Base-by-base conservation (phyloP, 2,888 invertebrate species). In the Latheticus oryzae region DNA sequence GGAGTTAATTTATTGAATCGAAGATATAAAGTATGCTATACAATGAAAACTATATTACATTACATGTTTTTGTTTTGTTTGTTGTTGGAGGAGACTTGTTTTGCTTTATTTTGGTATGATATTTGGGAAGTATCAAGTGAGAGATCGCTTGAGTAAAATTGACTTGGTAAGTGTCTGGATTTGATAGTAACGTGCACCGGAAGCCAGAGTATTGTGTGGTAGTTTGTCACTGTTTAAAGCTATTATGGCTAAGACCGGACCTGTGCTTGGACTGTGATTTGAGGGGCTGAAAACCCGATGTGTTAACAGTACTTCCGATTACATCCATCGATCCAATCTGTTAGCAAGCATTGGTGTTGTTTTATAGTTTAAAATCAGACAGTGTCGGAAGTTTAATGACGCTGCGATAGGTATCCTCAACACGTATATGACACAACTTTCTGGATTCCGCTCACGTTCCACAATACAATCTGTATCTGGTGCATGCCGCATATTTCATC, bases 381-480 rank as follows among this genome's bases (percentile, higher is more conserved):
- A 32, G 16, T 42, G 50, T 50, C 42, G 48, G 35, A 52, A 57
- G 52, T 58, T 52, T 58, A 58, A 58, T 54, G 48, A 54, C 48
- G 43, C 23, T 32, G 30, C 58, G 24, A 58, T 58, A 58, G 58
- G 58, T 58, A 54, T 58, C 33, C 58, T 48, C 42, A 13, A 54
- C 59, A 59, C 55, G 59, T 59, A 54, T 48, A 38, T 32, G 38
- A 23, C 13, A 55, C 26, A 33, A 26, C 13, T 7, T 21, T 19
- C n/a, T 23, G 24, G 17, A 59, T 54, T 59, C 59, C 12, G n/a
- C 16, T 55, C 59, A 59, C 59, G 59, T 59, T 26, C 47, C 21
- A 51, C 59, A 59, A 59, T 59, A 55, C 59, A 59, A 59, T 59
- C 59, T 59, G 59, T 59, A 59, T 59, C 51, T 59, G 59, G 54